A percentile compares a stretch with the other conserved stretches of the same genome.
Evolutionary conservation across 2,888 invertebrate genomes (phyloP).

Genomic region (Deilephila porcellus): DNA sequence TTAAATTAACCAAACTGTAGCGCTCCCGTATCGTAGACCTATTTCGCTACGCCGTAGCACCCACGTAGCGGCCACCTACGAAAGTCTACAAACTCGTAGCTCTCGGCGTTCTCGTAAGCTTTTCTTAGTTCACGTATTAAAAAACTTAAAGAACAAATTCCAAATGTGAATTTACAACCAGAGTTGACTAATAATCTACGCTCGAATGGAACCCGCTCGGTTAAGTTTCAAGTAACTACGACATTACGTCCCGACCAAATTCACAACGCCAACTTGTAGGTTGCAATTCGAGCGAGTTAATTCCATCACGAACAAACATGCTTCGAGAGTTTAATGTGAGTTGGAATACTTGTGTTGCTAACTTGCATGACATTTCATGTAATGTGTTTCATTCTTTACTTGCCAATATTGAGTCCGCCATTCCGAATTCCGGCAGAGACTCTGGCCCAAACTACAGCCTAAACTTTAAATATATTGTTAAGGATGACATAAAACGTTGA

Average conservation of each 20-base stretch:
- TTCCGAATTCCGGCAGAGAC: no score
- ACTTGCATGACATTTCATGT: no score
- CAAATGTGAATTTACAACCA: constrained; percentile 52
- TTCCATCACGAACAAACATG: constrained; percentile 28
- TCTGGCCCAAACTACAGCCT: no score
- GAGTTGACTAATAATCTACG: constrained; percentile 55
- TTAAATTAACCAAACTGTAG: constrained; percentile 1
- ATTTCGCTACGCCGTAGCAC: constrained; percentile 48
- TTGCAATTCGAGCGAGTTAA: constrained; percentile 32
- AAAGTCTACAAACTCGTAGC: constrained; percentile 35
- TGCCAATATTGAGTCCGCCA: no score
- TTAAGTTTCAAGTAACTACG: constrained; percentile 40
- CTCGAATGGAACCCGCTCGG: constrained; percentile 43
- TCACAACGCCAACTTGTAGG: constrained; percentile 36
- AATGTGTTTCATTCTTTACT: no score
- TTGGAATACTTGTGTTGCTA: neutral
- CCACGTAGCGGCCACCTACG: constrained; percentile 46
- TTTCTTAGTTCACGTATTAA: constrained; percentile 34
- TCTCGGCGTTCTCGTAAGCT: constrained; percentile 37
- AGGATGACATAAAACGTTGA: no score
- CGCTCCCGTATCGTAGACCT: constrained; percentile 9
- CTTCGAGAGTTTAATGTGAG: neutral
- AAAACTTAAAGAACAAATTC: constrained; percentile 46
- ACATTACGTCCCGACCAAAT: constrained; percentile 36
- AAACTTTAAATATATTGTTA: no score